A percentile compares a stretch with the other conserved stretches of the same genome.
Evolutionary conservation across 2,888 invertebrate genomes (phyloP).

Genomic region (Galerucella nymphaeae): DNA sequence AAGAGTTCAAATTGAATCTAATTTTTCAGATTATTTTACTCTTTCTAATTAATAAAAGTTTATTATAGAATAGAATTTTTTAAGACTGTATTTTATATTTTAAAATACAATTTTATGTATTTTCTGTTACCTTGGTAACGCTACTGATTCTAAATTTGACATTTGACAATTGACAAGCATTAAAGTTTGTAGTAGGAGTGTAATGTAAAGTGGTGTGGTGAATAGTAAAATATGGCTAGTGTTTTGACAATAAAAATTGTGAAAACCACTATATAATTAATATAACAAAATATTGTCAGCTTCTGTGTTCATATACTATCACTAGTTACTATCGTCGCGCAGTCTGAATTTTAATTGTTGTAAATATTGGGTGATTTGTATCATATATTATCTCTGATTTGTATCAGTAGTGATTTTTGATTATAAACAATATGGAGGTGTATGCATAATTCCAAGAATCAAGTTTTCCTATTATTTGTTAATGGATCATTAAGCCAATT

Average conservation of each 20-base stretch:
- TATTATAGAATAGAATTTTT: too few species aligned
- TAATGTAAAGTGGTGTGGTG: too few species aligned
- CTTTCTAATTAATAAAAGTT: too few species aligned
- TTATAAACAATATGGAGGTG: slow-evolving; percentile 43
- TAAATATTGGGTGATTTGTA: background rate
- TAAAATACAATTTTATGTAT: background rate
- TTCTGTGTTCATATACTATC: too few species aligned
- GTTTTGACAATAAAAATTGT: background rate
- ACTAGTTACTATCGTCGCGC: background rate
- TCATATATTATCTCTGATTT: too few species aligned
- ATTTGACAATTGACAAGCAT: background rate
- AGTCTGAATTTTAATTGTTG: background rate
- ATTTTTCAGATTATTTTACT: too few species aligned
- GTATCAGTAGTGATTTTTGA: background rate
- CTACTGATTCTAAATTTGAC: background rate
- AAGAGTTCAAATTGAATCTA: too few species aligned
- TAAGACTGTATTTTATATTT: too few species aligned
- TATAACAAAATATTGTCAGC: background rate
- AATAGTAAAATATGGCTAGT: background rate
- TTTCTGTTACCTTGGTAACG: background rate
- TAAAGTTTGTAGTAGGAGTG: too few species aligned
- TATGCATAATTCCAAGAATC: slow-evolving; percentile 40
- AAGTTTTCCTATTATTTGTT: slow-evolving; percentile 9
- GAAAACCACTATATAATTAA: background rate
- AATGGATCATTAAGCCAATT: background rate